These are phyloP conservation scores for Hydra vulgaris DNA, from an alignment of 30 jellyfish, hydroid and myxozoan genomes.

Conservation along the genomic window DNA sequence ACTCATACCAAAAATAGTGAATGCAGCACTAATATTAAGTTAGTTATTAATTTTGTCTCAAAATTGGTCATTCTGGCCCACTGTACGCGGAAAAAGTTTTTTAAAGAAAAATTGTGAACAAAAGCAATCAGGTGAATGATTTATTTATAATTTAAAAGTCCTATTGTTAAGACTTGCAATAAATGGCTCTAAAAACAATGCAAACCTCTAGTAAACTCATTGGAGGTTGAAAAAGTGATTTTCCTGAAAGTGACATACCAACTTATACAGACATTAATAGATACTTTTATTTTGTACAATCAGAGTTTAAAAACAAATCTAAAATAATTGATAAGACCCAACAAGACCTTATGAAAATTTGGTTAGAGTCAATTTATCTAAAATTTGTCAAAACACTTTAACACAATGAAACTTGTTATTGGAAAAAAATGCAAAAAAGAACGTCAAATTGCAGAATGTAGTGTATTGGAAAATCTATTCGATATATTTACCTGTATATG, in stretches of 20 bases:
- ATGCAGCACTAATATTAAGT: too few relatives aligned
- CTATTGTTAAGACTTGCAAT: background rate
- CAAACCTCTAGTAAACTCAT: background rate
- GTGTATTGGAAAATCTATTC: background rate
- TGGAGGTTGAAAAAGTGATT: background rate
- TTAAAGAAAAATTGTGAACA: too few relatives aligned
- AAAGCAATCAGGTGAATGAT: too few relatives aligned
- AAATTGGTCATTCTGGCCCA: too few relatives aligned
- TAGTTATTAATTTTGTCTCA: too few relatives aligned
- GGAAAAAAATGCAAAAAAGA: background rate
- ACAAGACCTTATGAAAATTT: background rate
- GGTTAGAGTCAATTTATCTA: background rate
- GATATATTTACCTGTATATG: background rate
- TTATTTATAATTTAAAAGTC: too few relatives aligned
- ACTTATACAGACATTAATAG: background rate
- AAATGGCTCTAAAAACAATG: background rate
- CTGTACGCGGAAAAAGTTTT: too few relatives aligned
- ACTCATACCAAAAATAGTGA: too few relatives aligned
- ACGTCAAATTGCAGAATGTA: background rate
- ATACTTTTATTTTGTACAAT: background rate
- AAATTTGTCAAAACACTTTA: background rate
- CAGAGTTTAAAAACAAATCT: background rate
- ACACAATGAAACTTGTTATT: background rate
- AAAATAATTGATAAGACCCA: background rate
- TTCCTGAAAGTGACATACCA: background rate